Percentiles rank a stretch among this genome's conserved stretches.
phyloP scores from a whole-genome alignment of 2,888 invertebrate genomes.

The Chrysodeixis includens region DNA sequence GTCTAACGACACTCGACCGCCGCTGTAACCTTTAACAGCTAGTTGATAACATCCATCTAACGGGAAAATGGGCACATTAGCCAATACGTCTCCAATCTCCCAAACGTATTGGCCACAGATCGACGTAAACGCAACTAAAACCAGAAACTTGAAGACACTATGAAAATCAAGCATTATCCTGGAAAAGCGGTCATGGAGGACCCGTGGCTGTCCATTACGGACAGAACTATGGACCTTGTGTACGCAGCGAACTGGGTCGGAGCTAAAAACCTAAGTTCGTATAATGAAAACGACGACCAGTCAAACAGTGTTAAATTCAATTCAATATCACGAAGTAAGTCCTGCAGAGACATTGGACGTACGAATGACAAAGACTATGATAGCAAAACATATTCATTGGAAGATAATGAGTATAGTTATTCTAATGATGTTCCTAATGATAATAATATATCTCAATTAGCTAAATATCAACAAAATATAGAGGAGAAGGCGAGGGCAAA shows the following conservation, averaged over 20 bases:
- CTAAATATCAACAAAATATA: conserved; percentile 90
- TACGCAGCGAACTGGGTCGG: conserved; percentile 96
- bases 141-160: conserved; percentile 74
- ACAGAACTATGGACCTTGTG: conserved; percentile 92
- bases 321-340: conserved; percentile 86
- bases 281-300: conserved; percentile 76
- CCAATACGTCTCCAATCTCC: conserved; percentile 36
- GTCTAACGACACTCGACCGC: conserved; percentile 44
- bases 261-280: conserved; percentile 88
- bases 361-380: conserved; percentile 74
- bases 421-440: conserved; percentile 77
- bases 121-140: conserved; percentile 44
- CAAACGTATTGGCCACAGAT: conserved; percentile 45
- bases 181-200: conserved; percentile 95
- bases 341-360: conserved; percentile 83
- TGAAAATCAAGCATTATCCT: conserved; percentile 96
- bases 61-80: conserved; percentile 67
- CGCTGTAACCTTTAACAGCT: conserved; percentile 49
- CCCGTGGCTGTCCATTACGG: conserved; percentile 91
- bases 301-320: conserved; percentile 79
- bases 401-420: conserved; percentile 76
- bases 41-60: conserved; percentile 45
- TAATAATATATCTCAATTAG: conserved; percentile 88
- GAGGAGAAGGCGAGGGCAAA: conserved; percentile 87
- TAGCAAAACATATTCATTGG: conserved; percentile 73